Percentiles rank a stretch among this genome's conserved stretches.
phyloP scores from a whole-genome alignment of 2,888 invertebrate species.

The Thalpophila matura region DNA sequence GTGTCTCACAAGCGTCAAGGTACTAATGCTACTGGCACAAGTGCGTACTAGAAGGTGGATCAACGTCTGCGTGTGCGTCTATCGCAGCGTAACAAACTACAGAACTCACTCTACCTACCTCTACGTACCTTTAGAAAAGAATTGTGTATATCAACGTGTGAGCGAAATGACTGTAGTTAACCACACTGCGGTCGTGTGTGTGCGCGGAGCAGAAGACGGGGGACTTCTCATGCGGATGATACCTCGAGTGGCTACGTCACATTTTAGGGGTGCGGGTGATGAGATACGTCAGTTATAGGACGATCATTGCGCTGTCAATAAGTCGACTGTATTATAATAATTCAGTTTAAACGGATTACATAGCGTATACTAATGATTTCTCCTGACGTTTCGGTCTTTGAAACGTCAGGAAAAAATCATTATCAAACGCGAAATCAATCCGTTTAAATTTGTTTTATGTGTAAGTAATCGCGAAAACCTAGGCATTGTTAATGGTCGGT shows the following conservation, averaged over 20 bases:
- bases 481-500: too few relatives aligned
- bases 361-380: too few relatives aligned
- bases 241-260: background rate
- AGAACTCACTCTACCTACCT: conserved; percentile 64
- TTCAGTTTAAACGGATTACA: too few relatives aligned
- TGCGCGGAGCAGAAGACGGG: conserved; percentile 44
- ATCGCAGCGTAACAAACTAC: conserved; percentile 63
- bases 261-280: background rate
- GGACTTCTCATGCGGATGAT: background rate
- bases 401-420: too few relatives aligned
- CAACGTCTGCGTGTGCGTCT: conserved; percentile 48
- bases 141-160: conserved; percentile 54
- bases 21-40: conserved; percentile 58
- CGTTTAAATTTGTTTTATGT: too few relatives aligned
- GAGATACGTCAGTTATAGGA: background rate
- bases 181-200: conserved; percentile 55
- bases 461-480: too few relatives aligned
- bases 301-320: background rate
- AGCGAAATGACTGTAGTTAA: conserved; percentile 59
- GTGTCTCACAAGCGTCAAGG: conserved; percentile 59
- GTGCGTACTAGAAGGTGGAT: conserved; percentile 56
- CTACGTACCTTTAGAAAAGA: conserved; percentile 62
- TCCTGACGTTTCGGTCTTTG: too few relatives aligned
- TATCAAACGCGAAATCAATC: too few relatives aligned
- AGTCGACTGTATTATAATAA: background rate